A percentile compares a stretch with the other conserved stretches of the same genome.
Evolutionary conservation across 2,888 invertebrate species (phyloP).

Genomic region (Andrena fulva): DNA sequence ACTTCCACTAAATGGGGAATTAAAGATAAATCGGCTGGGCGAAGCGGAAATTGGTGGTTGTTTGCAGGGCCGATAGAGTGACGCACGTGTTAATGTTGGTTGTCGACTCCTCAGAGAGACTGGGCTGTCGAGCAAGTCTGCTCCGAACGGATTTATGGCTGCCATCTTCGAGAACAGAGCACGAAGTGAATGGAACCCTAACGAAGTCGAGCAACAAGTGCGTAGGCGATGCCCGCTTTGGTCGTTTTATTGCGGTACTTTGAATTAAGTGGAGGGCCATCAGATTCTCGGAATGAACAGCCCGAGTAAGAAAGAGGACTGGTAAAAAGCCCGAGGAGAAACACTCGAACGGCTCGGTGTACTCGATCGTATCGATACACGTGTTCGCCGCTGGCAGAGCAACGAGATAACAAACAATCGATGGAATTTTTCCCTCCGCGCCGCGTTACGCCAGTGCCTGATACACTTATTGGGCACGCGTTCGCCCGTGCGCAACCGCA

Average conservation of each 20-base stretch:
- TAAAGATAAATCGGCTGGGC: background rate
- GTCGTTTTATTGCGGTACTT: too few species aligned
- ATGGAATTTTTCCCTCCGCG: constrained; percentile 11
- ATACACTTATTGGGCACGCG: constrained; percentile 58
- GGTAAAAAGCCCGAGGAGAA: background rate
- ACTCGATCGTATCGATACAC: constrained; percentile 30
- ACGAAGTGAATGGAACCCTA: background rate
- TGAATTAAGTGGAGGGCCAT: too few species aligned
- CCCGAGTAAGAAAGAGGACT: background rate
- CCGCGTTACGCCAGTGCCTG: constrained; percentile 45
- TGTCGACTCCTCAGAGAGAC: too few species aligned
- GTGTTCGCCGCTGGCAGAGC: background rate
- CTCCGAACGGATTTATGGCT: background rate
- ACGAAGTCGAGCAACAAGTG: constrained; percentile 31
- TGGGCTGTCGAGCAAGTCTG: too few species aligned
- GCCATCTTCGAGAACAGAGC: background rate
- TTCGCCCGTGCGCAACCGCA: constrained; percentile 10
- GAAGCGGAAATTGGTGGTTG: background rate
- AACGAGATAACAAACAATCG: constrained; percentile 6
- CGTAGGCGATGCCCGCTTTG: constrained; percentile 38
- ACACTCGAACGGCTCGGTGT: background rate
- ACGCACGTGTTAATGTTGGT: too few species aligned
- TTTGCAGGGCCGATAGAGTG: background rate
- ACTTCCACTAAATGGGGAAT: background rate
- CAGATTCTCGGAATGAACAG: too few species aligned